Percentiles rank a stretch among this genome's conserved stretches.
These are phyloP conservation scores for Diachasmimorpha longicaudata DNA, from an alignment of 1,140 invertebrate genomes.

Conservation along the genomic window DNA sequence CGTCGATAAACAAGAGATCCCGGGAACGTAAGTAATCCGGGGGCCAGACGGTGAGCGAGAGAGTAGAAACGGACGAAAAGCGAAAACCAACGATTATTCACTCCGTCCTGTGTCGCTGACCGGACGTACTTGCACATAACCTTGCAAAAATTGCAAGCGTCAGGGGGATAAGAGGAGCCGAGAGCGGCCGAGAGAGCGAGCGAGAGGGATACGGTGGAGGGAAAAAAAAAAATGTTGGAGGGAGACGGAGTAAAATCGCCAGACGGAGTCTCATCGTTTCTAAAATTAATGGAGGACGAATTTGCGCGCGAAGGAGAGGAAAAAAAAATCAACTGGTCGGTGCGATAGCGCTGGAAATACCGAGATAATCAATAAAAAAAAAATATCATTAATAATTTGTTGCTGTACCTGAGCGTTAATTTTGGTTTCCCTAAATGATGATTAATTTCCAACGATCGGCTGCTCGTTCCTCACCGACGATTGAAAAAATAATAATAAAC, in stretches of 20 bases:
- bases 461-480: background rate
- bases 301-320: conserved; percentile 16
- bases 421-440: background rate
- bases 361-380: background rate
- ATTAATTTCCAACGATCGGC: background rate
- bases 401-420: background rate
- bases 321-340: background rate
- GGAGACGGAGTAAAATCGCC: conserved; percentile 15
- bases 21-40: conserved; percentile 19
- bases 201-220: background rate
- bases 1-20: conserved; percentile 25
- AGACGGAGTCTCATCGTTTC: conserved; percentile 18
- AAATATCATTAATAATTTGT: background rate
- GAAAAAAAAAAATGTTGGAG: background rate
- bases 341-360: too few species aligned
- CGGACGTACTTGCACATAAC: conserved; percentile 35
- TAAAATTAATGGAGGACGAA: conserved; percentile 20
- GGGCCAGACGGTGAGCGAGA: conserved; percentile 27
- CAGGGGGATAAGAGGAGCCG: background rate
- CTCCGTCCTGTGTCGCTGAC: conserved; percentile 33
- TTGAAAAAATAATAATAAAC: background rate
- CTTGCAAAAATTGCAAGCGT: conserved; percentile 30
- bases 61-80: background rate
- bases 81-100: conserved; percentile 30
- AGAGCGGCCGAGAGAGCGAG: background rate